Evolutionary conservation across 35 echinoderm and acorn worm species (phyloP), one percentile per base, ranked within the genome.

Genomic region (Stichopus chloronotus): DNA sequence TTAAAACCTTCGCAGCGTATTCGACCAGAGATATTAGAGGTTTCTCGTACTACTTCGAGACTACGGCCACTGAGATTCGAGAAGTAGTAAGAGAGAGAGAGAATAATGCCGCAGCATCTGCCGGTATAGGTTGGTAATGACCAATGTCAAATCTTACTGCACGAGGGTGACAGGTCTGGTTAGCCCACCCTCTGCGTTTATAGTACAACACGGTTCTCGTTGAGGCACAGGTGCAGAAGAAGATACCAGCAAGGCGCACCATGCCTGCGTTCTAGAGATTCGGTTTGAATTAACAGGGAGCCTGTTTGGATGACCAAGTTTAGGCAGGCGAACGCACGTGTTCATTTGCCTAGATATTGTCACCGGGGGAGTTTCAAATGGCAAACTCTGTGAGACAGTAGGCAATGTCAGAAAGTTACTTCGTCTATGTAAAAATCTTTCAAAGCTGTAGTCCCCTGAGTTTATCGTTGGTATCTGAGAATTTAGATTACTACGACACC

Each of bases 161-260:
- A 58, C 52, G 82, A 85, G 24, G 10, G 20, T 85, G 82, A 85
- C 82, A 85, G 57, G 82, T 59, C 55, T 85, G 82, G 82, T 85
- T 85, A 85, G 82, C 25, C 82, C 82, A 85, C 82, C 82, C 82
- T 85, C 82, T 59, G 82, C 22, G 55, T 58, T 85, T 58, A 58
- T 85, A 85, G 82, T 85, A 59, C 56, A 58, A 53, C 57, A 8
- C 82, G 19, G 55, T 58, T 58, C 82, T 85, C 5, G 16, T 58
- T 58, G 82, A 56, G n/a, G 55, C 82, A 85, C 82, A 85, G 82
- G 82, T 85, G 82, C 82, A 58, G 56, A 7, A 53, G 53, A 58
- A 17, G 17, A 25, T 19, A 59, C 54, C 55, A 58, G 81, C 55
- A 58, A 17, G 53, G 19, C 17, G 82, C 58, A 58, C 76, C 21